phyloP scores from a whole-genome alignment of 2,113 vertebrate genomes.

The Lepisosteus osseus region DNA sequence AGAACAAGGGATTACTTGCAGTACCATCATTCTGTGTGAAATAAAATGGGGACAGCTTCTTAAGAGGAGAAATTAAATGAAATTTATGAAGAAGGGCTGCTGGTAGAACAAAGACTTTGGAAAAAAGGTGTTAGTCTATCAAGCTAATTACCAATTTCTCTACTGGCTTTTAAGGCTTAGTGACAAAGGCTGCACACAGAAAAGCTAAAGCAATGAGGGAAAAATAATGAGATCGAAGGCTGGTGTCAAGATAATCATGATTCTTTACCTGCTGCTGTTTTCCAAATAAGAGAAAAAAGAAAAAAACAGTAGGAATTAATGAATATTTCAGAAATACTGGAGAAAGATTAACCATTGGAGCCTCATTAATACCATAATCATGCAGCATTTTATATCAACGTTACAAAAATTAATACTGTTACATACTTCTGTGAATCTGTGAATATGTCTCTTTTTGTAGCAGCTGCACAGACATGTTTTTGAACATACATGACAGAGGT shows the following conservation, averaged over 20 bases:
- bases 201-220: not conserved
- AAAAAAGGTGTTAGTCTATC: not conserved
- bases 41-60: not conserved
- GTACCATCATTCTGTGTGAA: too few species aligned
- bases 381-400: too few species aligned
- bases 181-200: not conserved
- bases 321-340: not conserved
- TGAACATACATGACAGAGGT: too few species aligned
- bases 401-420: too few species aligned
- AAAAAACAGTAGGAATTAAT: not conserved
- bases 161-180: not conserved
- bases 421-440: too few species aligned
- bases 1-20: not conserved
- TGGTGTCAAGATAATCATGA: not conserved
- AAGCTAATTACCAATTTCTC: conserved; percentile 10
- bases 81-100: not conserved
- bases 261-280: not conserved
- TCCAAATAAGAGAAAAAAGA: not conserved
- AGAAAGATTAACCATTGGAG: too few species aligned
- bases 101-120: not conserved
- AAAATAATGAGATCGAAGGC: not conserved
- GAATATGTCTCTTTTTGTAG: too few species aligned
- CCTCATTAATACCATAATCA: too few species aligned
- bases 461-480: too few species aligned
- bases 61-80: not conserved